phyloP scores from a whole-genome alignment of 2,113 vertebrate genomes.

The Podarcis muralis region DNA sequence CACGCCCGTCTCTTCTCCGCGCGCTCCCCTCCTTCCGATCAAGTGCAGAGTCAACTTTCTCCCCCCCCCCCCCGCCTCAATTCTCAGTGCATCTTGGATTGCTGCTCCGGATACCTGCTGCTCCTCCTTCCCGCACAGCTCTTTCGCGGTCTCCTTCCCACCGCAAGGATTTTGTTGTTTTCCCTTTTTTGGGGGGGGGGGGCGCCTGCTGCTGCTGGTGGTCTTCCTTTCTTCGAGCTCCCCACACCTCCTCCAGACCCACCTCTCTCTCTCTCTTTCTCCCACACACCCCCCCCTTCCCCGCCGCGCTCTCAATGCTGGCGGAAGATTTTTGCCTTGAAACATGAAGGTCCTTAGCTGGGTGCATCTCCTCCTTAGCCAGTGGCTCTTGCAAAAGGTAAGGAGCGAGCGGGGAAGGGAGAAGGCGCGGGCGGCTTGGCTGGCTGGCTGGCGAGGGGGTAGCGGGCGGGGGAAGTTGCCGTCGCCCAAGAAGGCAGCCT shows the following conservation, averaged over 20 bases:
- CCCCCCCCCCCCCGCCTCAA: not conserved
- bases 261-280: not conserved
- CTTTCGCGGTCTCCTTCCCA: not conserved
- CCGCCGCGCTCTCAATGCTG: not conserved
- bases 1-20: slow-evolving; percentile 25
- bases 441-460: not conserved
- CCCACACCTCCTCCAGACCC: not conserved
- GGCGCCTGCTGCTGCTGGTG: too few relatives aligned
- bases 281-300: not conserved
- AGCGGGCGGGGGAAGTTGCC: not conserved
- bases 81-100: not conserved
- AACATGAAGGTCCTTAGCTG: slow-evolving; percentile 47
- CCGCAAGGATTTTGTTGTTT: not conserved
- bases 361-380: slow-evolving; percentile 34
- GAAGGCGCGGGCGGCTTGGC: not conserved
- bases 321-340: not conserved
- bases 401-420: not conserved
- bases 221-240: too few relatives aligned
- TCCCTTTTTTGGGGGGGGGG: not conserved
- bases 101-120: slow-evolving; percentile 15
- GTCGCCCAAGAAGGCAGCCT: not conserved
- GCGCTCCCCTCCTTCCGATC: slow-evolving; percentile 30
- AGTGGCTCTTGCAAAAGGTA: slow-evolving; percentile 64
- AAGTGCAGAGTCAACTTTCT: slow-evolving; percentile 31
- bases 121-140: not conserved